These are phyloP conservation scores for Hydrozoanthus tunicans DNA, from an alignment of 64 coral and sea anemone genomes.

Conservation along the genomic window DNA sequence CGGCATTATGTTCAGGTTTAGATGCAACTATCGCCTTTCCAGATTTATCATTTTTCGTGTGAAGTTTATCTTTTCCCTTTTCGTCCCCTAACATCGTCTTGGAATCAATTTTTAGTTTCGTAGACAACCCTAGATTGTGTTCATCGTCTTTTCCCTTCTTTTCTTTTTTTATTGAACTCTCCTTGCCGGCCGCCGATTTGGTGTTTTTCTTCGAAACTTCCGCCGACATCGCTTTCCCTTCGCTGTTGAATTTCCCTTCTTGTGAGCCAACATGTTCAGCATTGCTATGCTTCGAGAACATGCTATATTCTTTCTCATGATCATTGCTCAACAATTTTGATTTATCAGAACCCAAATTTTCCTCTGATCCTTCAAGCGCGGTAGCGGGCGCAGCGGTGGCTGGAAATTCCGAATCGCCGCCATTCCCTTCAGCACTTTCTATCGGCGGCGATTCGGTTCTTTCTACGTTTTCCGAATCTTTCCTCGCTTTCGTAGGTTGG, in stretches of 20 bases:
- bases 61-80: constrained; percentile 26
- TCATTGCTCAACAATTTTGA: not conserved
- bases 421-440: not conserved
- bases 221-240: not conserved
- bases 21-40: not conserved
- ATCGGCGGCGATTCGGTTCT: not conserved
- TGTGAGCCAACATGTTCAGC: not conserved
- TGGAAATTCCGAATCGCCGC: constrained; percentile 15
- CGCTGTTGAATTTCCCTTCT: not conserved
- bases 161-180: not conserved
- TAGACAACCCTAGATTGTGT: not conserved
- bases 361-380: constrained; percentile 44
- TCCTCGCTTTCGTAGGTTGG: constrained; percentile 6
- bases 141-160: not conserved
- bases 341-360: constrained; percentile 30
- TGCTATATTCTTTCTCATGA: not conserved
- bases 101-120: constrained; percentile 40
- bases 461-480: constrained; percentile 14
- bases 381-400: constrained; percentile 24
- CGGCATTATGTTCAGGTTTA: constrained; percentile 10
- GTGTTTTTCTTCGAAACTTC: constrained; percentile 47
- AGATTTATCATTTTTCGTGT: constrained; percentile 29
- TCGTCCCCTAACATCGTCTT: not conserved
- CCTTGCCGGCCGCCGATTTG: not conserved
- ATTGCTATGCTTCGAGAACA: not conserved